These are phyloP conservation scores for Rhynchonema sp. DNA, from an alignment of 2,888 invertebrate genomes.

Conservation along the genomic window DNA sequence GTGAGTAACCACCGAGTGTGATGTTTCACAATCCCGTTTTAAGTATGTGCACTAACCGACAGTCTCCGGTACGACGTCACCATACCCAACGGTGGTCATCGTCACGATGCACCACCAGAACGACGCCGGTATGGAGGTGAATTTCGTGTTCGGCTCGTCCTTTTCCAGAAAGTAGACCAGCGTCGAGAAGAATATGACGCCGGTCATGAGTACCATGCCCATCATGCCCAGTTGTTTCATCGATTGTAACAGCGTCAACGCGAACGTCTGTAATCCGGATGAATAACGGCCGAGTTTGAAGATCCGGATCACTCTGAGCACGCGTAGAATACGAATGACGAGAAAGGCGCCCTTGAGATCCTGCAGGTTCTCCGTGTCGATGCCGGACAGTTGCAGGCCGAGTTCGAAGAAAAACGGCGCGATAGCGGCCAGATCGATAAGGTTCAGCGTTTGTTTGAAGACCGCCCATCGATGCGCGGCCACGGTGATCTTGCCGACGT, in stretches of 20 bases:
- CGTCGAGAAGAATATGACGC: constrained; percentile 22
- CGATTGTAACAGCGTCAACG: too few species aligned
- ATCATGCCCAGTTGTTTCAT: constrained; percentile 23
- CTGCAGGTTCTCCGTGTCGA: not conserved
- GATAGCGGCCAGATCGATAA: not conserved
- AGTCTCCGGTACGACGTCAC: too few species aligned
- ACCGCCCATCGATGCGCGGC: not conserved
- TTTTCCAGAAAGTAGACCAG: constrained; percentile 20
- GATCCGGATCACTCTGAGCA: not conserved
- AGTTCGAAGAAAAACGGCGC: not conserved
- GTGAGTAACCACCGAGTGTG: too few species aligned
- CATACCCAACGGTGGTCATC: too few species aligned
- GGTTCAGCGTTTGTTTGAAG: not conserved
- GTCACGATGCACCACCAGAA: too few species aligned
- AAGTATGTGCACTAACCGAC: too few species aligned
- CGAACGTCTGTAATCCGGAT: not conserved
- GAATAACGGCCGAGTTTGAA: not conserved
- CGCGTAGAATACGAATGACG: not conserved
- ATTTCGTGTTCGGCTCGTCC: too few species aligned
- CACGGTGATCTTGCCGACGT: constrained; percentile 9
- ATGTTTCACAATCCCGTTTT: too few species aligned
- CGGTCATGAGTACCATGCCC: constrained; percentile 22
- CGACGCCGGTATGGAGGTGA: too few species aligned
- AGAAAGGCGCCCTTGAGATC: not conserved
- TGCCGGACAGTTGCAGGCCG: not conserved